Evolutionary conservation across 2,888 invertebrate species (phyloP), one percentile per base, ranked within the genome.

Genomic region (Cylindroiulus punctatus): DNA sequence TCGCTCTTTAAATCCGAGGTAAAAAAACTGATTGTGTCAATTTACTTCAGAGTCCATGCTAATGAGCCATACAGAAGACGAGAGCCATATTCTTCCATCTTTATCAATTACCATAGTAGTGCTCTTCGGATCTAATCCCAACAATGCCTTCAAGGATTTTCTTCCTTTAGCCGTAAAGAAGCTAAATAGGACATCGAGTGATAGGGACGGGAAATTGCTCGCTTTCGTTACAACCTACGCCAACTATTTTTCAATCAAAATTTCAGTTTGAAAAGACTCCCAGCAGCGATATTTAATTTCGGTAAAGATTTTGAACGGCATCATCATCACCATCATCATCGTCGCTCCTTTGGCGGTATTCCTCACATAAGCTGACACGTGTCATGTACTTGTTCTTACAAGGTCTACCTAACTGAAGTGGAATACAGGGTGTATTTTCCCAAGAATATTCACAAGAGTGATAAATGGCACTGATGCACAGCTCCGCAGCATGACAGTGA

Each of bases 151-250:
- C 57, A n/a, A 57, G 19, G 57, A n/a, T 57, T 57, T 57, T 57
- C 57, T n/a, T 57, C n/a, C 57, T 57, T 57, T 57, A 57, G 57
- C 19, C n/a, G 57, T n/a, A 57, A 57, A 17, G n/a, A 57, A 57
- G 57, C 57, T 57, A 57, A 57, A 57, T 57, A n/a, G 57, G 57
- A 57, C 57, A 57, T 57, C n/a, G 57, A 57, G 57, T 19, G 57
- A 57, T 57, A 57, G n/a, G 57, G n/a, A 57, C 19, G n/a, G 57
- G n/a, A 57, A 57, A 57, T 57, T 12, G 57, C n/a, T 12, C 57
- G 19, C n/a, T 57, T n/a, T 57, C n/a, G 57, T 57, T 57, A 57
- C 42, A 57, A n/a, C 57, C 57, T n/a, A 3, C 57, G 57, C 57
- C 57, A 57, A 17, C 19, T 57, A 57, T 57, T 57, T 57, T 57